phyloP scores from a whole-genome alignment of 2,113 vertebrate genomes.

The Psittacula cyanocephala region DNA sequence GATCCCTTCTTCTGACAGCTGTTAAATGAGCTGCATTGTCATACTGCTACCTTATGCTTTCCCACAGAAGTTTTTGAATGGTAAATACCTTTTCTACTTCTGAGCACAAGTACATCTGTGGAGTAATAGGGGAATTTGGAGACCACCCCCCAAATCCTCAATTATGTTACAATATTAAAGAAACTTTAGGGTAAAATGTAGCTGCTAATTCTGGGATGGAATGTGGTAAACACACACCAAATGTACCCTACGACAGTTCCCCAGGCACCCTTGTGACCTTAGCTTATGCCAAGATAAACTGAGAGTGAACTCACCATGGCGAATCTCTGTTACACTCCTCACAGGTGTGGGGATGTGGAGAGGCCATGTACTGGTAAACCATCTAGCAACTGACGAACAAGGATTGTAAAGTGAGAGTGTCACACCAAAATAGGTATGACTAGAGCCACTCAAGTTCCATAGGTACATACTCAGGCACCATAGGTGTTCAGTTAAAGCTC shows the following conservation, averaged over 20 bases:
- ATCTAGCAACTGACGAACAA: background rate
- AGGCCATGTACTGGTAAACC: background rate
- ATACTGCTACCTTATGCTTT: background rate
- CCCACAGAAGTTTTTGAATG: background rate
- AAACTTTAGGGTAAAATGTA: background rate
- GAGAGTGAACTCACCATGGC: background rate
- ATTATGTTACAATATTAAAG: background rate
- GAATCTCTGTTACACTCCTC: background rate
- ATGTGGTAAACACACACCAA: background rate
- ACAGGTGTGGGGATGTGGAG: background rate
- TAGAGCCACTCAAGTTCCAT: background rate
- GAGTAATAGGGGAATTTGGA: background rate
- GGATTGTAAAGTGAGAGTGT: background rate
- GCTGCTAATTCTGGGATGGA: background rate
- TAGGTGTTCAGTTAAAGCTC: background rate
- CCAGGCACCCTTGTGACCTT: background rate
- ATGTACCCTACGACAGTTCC: background rate
- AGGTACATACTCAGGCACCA: background rate
- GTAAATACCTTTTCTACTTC: background rate
- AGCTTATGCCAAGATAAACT: background rate
- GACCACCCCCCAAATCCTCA: background rate
- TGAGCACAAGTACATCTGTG: background rate
- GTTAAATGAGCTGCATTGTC: background rate
- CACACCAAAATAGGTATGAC: background rate
- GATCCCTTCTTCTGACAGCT: background rate